Conservation (phyloP, 2,113 vertebrate genomes). For the human region GRCh38 chr11:41158001-41158500, state of each 20-base stretch:
- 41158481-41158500: not conserved
- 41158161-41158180: not conserved
- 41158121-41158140: not conserved
- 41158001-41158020: not conserved
- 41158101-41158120: not conserved
- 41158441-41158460: not conserved
- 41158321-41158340: not conserved
- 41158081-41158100: not conserved
- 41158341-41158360: not conserved
- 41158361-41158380: not conserved
- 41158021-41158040: not conserved
- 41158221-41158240: not conserved
- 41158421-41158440: rapidly evolving
- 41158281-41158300: not conserved
- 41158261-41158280: not conserved
- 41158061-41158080: too few species aligned
- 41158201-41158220: not conserved
- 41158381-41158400: not conserved
- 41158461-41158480: not conserved
- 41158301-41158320: not conserved
- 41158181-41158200: not conserved
- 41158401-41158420: not conserved
- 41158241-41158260: not conserved
- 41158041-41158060: too few species aligned
- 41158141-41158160: not conserved